These are phyloP conservation scores for Idaea straminata DNA, from an alignment of 2,888 invertebrate species.

Conservation along the genomic window DNA sequence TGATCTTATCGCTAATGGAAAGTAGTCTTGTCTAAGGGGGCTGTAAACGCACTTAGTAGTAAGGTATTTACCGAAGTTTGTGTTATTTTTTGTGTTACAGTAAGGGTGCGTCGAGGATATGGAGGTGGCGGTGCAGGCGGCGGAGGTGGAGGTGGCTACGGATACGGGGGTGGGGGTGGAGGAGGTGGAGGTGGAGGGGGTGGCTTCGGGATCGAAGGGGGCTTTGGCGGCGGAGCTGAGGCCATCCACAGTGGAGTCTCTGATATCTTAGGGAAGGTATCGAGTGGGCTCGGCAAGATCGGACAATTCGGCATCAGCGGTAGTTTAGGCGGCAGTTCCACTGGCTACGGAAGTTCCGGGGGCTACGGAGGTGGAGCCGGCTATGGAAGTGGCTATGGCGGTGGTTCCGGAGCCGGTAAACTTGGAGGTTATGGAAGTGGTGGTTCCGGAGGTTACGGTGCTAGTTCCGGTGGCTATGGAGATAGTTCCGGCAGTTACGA, in stretches of 20 bases:
- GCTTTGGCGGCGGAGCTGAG: slow-evolving; percentile 43
- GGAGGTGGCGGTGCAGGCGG: slow-evolving; percentile 40
- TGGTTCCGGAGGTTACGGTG: slow-evolving; percentile 19
- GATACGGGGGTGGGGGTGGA: slow-evolving; percentile 37
- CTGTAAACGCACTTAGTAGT: not conserved
- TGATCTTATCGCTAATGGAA: too few species aligned
- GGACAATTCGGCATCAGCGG: slow-evolving; percentile 30
- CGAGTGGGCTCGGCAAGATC: slow-evolving; percentile 41
- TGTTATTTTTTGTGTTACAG: slow-evolving; percentile 44
- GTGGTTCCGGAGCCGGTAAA: slow-evolving; percentile 15
- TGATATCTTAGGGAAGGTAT: slow-evolving; percentile 51
- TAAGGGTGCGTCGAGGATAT: slow-evolving; percentile 54
- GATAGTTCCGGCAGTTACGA: slow-evolving; percentile 10
- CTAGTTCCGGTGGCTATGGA: slow-evolving; percentile 25
- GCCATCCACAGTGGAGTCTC: slow-evolving; percentile 49
- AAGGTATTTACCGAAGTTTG: not conserved
- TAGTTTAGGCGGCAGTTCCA: slow-evolving; percentile 24
- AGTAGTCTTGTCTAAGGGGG: too few species aligned
- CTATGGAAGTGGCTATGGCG: slow-evolving; percentile 17
- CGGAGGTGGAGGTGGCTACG: slow-evolving; percentile 38
- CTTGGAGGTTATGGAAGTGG: slow-evolving; percentile 12
- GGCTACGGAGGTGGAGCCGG: slow-evolving; percentile 17
- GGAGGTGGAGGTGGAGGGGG: slow-evolving; percentile 42
- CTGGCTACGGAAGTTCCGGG: slow-evolving; percentile 18
- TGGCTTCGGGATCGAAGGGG: slow-evolving; percentile 37